Evolutionary conservation across 2,888 invertebrate genomes (phyloP).

Genomic region (Liopterus haemorrhoidalis): DNA sequence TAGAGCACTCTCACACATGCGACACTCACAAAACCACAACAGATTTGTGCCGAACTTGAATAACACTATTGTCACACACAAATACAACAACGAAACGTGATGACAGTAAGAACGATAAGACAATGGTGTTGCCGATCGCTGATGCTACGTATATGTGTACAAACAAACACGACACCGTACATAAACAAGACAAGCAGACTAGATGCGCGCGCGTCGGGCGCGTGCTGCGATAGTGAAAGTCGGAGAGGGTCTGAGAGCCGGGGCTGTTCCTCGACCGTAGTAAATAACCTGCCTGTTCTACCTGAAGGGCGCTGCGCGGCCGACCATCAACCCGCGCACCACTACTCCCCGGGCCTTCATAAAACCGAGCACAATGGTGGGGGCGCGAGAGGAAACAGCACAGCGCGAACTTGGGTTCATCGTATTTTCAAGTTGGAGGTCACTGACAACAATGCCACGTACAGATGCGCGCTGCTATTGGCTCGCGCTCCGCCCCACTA

Average conservation of each 20-base stretch:
- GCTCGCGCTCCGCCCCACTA: slow-evolving; percentile 38
- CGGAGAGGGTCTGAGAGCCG: slow-evolving; percentile 37
- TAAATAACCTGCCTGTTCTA: slow-evolving; percentile 44
- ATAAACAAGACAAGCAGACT: slow-evolving; percentile 28
- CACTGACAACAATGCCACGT: slow-evolving; percentile 62
- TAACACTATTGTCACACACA: no score
- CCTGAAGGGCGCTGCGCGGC: slow-evolving; percentile 42
- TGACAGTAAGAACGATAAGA: no score
- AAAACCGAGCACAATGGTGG: slow-evolving; percentile 40
- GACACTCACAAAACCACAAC: no score
- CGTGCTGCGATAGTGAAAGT: slow-evolving; percentile 48
- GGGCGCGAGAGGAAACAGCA: slow-evolving; percentile 50
- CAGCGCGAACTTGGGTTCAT: slow-evolving; percentile 58
- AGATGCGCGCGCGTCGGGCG: slow-evolving; percentile 38
- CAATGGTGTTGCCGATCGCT: no score
- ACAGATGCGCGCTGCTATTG: slow-evolving; percentile 50
- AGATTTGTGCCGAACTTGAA: no score
- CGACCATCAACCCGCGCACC: slow-evolving; percentile 27
- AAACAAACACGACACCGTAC: slow-evolving; percentile 22
- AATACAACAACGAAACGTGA: no score
- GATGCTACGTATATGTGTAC: slow-evolving; percentile 21
- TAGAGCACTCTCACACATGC: no score
- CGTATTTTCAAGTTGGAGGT: slow-evolving; percentile 78
- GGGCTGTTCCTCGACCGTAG: slow-evolving; percentile 42
- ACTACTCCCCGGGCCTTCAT: slow-evolving; percentile 39